Evolutionary conservation across 2,888 invertebrate species (phyloP).

Genomic region (Pachydiplax longipennis): DNA sequence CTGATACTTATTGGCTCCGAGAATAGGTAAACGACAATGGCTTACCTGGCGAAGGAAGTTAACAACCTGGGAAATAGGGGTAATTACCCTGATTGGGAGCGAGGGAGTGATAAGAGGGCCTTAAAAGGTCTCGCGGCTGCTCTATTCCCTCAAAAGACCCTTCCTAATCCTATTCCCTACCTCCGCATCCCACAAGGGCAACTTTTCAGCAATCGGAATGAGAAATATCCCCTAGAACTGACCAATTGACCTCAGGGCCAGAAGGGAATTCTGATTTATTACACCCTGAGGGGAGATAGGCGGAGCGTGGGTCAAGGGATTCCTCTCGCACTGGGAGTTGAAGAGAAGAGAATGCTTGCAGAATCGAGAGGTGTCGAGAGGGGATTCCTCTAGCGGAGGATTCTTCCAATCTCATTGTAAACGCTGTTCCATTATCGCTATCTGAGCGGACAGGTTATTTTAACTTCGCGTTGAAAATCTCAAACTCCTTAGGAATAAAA

Average conservation of each 20-base stretch:
- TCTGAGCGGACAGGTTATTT: too few species aligned
- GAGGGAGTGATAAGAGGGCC: background rate
- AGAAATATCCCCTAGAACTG: constrained; percentile 29
- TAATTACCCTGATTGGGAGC: background rate
- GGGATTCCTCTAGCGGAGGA: background rate
- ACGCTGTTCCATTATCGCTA: too few species aligned
- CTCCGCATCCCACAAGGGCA: constrained; percentile 10
- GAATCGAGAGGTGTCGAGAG: background rate
- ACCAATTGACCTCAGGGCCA: constrained; percentile 31
- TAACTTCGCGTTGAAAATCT: too few species aligned
- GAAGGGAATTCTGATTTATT: constrained; percentile 37
- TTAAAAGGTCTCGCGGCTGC: background rate
- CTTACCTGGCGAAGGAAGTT: background rate
- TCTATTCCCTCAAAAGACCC: background rate
- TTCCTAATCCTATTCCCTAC: background rate
- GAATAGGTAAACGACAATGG: background rate
- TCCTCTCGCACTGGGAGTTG: background rate
- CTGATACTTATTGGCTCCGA: too few species aligned
- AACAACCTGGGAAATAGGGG: background rate
- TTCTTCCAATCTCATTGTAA: too few species aligned
- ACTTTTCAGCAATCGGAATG: constrained; percentile 38
- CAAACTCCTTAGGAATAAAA: too few species aligned
- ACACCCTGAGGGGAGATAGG: background rate
- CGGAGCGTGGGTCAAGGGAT: background rate
- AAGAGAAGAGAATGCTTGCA: background rate